These are phyloP conservation scores for Acromyrmex heyeri DNA, from an alignment of 1,140 invertebrate genomes.

Conservation along the genomic window DNA sequence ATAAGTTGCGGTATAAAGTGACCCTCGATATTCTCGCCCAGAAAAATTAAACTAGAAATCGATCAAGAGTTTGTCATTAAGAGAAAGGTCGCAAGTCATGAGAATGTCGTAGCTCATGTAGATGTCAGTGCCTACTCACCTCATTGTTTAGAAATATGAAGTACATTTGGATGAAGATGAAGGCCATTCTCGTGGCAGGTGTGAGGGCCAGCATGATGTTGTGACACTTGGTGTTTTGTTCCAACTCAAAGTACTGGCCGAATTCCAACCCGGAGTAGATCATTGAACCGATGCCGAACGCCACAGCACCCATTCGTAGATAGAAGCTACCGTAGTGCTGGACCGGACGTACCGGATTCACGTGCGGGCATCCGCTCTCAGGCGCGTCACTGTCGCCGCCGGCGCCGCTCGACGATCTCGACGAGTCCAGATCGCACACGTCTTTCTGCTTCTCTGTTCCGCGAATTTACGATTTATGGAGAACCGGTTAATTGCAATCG, in stretches of 20 bases:
- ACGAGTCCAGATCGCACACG: slow-evolving; percentile 86
- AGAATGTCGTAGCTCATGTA: neutral
- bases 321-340: slow-evolving; percentile 97
- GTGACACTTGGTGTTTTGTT: slow-evolving; percentile 94
- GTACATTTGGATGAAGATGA: slow-evolving; percentile 98
- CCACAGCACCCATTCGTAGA: slow-evolving; percentile 96
- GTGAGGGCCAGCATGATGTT: slow-evolving; percentile 95
- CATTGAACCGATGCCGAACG: slow-evolving; percentile 97
- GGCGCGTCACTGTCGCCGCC: slow-evolving; percentile 82
- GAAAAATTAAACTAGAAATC: neutral
- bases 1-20: neutral
- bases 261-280: slow-evolving; percentile 98
- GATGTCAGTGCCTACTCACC: slow-evolving; percentile 85
- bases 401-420: slow-evolving; percentile 85
- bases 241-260: slow-evolving; percentile 96
- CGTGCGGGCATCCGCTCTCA: slow-evolving; percentile 81
- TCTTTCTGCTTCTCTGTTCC: slow-evolving; percentile 83
- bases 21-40: neutral
- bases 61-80: neutral
- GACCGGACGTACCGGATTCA: slow-evolving; percentile 80
- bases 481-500: slow-evolving; percentile 1
- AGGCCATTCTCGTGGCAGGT: slow-evolving; percentile 95
- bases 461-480: slow-evolving; percentile 61
- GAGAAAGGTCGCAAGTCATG: neutral
- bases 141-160: slow-evolving; percentile 98